Percentiles rank a stretch among this genome's conserved stretches.
phyloP scores from a whole-genome alignment of 2,888 invertebrate species.

The Melanotus villosus region DNA sequence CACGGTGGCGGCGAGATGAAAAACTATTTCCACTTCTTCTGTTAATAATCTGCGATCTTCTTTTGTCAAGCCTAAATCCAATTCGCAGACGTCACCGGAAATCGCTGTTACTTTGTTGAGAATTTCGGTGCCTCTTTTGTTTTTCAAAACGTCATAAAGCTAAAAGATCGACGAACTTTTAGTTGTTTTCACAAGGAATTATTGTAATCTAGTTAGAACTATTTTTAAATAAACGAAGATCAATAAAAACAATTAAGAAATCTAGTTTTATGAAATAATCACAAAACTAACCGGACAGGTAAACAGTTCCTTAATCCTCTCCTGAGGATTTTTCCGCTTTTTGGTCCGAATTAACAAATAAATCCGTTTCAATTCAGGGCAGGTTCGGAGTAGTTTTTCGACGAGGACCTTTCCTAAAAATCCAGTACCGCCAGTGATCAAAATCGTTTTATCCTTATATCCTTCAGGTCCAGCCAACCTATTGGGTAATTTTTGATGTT shows the following conservation, averaged over 20 bases:
- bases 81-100: constrained; percentile 79
- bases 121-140: constrained; percentile 74
- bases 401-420: constrained; percentile 96
- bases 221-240: too few relatives aligned
- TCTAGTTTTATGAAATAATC: too few relatives aligned
- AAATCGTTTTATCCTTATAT: constrained; percentile 72
- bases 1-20: constrained; percentile 84
- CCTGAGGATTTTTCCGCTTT: constrained; percentile 84
- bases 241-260: too few relatives aligned
- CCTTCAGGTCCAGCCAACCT: constrained; percentile 71
- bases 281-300: constrained; percentile 85
- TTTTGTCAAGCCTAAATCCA: constrained; percentile 78
- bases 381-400: constrained; percentile 90
- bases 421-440: constrained; percentile 94
- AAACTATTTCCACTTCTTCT: constrained; percentile 84
- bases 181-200: too few relatives aligned
- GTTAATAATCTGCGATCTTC: constrained; percentile 76
- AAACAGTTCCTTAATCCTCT: constrained; percentile 78
- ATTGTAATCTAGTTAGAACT: too few relatives aligned
- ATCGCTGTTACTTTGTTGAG: constrained; percentile 80
- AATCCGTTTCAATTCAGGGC: constrained; percentile 83
- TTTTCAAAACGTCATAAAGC: constrained; percentile 83
- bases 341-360: constrained; percentile 88
- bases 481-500: constrained; percentile 66
- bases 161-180: too few relatives aligned